Base-by-base conservation (phyloP, 2,888 invertebrate genomes). In the Adelognathus sp. region DNA sequence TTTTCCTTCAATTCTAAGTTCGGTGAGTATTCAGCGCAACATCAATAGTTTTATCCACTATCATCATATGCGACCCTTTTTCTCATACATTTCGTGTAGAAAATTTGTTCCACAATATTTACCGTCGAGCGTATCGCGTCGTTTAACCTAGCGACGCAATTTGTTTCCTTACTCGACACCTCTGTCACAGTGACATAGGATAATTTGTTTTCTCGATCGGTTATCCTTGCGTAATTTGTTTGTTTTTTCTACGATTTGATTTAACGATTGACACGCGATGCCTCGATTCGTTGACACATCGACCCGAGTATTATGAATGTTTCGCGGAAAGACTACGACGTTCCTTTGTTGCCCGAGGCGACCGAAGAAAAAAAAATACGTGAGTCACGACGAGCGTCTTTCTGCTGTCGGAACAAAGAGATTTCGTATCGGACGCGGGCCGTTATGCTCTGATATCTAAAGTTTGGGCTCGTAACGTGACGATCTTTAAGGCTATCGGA, bases 21-120 rank as follows among this genome's bases (percentile, higher is more conserved):
- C 11, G 46, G 76, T 76, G 31, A 64, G 76, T 76, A 31, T 1
- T 7, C 36, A 14, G 14, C 7, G 33, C 18, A 36, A 39, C 39
- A n/a, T 36, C 33, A 16, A 50, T 50, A 18, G 1, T 46, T 24
- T 21, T 0, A 21, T 2, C 11, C 3, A 46, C 21, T 46, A 46
- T 46, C 46, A 46, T 21, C n/a, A n/a, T 36, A 9, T 9, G 7
- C 9, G 11, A 11, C 46, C 3, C 6, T 4, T 50, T 21, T 50
- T 50, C 21, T 11, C 50, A 11, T 21, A 3, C 3, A n/a, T 46
- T 9, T 14, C 1, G 18, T 9, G 21, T n/a, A 46, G 11, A 46
- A 1, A 46, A 21, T 21, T 46, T 3, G n/a, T 50, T 24, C 21
- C 50, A n/a, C n/a, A 9, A 50, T 11, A 50, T 24, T 50, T 50